phyloP scores from a whole-genome alignment of 1,140 invertebrate species.

The Apis cerana region DNA sequence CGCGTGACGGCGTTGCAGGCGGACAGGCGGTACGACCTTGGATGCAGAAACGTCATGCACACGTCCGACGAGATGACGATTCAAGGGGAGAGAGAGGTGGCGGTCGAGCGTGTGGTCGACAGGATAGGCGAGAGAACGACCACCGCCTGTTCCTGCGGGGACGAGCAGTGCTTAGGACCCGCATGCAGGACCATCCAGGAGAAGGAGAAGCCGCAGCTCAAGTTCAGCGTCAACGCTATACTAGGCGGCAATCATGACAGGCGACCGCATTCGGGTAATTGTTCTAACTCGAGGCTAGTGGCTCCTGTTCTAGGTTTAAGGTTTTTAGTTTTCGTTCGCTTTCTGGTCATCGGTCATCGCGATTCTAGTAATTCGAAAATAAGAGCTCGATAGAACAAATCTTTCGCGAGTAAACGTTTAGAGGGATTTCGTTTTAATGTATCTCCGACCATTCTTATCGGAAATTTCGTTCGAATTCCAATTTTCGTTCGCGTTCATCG shows the following conservation, averaged over 20 bases:
- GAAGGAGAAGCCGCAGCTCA: conserved; percentile 89
- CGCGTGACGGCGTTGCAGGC: conserved; percentile 59
- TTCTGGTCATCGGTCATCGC: too few relatives aligned
- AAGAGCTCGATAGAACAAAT: not conserved
- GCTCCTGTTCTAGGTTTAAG: not conserved
- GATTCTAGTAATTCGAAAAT: not conserved
- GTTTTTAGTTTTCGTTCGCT: too few relatives aligned
- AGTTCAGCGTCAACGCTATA: conserved; percentile 96
- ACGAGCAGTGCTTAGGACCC: conserved; percentile 73
- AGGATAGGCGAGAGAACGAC: conserved; percentile 74
- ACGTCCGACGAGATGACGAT: conserved; percentile 66
- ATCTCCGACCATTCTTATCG: too few relatives aligned
- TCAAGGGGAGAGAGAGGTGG: conserved; percentile 63
- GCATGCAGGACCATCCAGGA: conserved; percentile 75
- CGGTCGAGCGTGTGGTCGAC: conserved; percentile 69
- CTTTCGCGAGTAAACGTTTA: not conserved
- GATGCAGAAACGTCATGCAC: conserved; percentile 67
- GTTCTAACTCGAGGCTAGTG: conserved; percentile 8
- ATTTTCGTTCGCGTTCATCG: not conserved
- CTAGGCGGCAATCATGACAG: conserved; percentile 85
- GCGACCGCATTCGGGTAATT: conserved; percentile 78
- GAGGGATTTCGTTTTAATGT: too few relatives aligned
- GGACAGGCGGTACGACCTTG: conserved; percentile 72
- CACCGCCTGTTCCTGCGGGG: conserved; percentile 74
- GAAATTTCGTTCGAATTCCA: too few relatives aligned